Conservation (phyloP, 35 echinoderm and acorn worm species). For the Ophiothrix spiculata region DNA sequence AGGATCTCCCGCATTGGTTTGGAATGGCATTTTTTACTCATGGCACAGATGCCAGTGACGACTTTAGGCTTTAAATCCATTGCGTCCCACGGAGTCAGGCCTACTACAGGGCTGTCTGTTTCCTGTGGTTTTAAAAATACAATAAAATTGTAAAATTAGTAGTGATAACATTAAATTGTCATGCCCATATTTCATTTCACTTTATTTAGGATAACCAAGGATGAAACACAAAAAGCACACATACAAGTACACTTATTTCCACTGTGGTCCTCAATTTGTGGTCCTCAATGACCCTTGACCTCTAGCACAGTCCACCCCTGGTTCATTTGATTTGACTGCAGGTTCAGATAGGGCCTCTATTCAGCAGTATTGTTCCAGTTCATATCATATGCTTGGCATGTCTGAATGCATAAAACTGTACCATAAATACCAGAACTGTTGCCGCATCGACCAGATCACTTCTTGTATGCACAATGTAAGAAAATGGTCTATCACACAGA, state of each 20-base stretch:
- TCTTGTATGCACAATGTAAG: too few relatives aligned
- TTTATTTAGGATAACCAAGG: not conserved
- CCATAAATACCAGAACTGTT: too few relatives aligned
- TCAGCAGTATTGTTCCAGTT: too few relatives aligned
- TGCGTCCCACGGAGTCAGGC: conserved; percentile 40
- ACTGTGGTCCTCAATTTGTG: not conserved
- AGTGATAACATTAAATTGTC: not conserved
- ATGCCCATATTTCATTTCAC: not conserved
- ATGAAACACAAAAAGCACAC: not conserved
- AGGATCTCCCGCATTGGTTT: conserved; percentile 96
- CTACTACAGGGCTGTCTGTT: not conserved
- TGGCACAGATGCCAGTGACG: conserved; percentile 82
- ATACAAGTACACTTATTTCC: not conserved
- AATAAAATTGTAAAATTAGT: not conserved
- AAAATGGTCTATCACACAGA: too few relatives aligned
- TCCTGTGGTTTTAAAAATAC: not conserved
- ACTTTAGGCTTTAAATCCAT: conserved; percentile 67
- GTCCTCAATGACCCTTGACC: too few relatives aligned
- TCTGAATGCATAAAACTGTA: too few relatives aligned
- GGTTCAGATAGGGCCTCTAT: too few relatives aligned
- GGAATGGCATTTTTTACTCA: conserved; percentile 90
- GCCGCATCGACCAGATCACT: too few relatives aligned
- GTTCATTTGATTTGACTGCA: too few relatives aligned
- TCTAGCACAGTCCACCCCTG: too few relatives aligned
- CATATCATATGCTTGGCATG: too few relatives aligned